A percentile compares a stretch with the other conserved stretches of the same genome.
Evolutionary conservation across 2,113 vertebrate species (phyloP).

Genomic region (Sprattus sprattus): DNA sequence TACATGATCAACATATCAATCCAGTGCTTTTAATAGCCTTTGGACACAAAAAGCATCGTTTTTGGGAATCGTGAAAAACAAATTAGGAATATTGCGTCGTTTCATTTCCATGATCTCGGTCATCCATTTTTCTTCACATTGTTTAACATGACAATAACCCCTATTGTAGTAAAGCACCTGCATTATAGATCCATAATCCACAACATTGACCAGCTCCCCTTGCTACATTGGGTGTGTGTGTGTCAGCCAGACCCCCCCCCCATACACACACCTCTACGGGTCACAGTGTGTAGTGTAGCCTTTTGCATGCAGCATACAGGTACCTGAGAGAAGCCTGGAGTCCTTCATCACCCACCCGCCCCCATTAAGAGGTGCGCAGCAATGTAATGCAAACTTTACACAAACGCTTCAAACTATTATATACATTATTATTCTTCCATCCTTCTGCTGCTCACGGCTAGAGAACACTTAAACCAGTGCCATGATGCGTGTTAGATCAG

Average conservation of each 20-base stretch:
- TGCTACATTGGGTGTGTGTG: not conserved
- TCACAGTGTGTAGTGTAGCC: not conserved
- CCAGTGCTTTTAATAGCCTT: constrained; percentile 13
- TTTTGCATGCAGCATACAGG: not conserved
- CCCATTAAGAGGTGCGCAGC: not conserved
- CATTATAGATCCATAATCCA: not conserved
- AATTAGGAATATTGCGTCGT: no score
- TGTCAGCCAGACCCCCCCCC: not conserved
- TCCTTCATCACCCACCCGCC: not conserved
- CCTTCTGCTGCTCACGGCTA: not conserved
- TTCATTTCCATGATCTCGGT: not conserved
- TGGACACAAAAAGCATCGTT: not conserved
- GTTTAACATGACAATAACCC: not conserved
- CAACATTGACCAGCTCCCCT: not conserved
- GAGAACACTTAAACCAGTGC: not conserved
- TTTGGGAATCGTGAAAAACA: not conserved
- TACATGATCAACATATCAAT: not conserved
- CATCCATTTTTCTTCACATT: not conserved
- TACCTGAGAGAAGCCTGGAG: constrained; percentile 14
- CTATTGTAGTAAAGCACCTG: not conserved
- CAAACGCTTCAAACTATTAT: not conserved
- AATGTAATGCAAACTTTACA: not conserved
- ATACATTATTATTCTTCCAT: not conserved
- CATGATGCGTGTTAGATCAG: not conserved
- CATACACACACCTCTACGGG: not conserved